A percentile compares a stretch with the other conserved stretches of the same genome.
Evolutionary conservation across 2,113 vertebrate genomes (phyloP).

Genomic region (Protomyctophum bolini): DNA sequence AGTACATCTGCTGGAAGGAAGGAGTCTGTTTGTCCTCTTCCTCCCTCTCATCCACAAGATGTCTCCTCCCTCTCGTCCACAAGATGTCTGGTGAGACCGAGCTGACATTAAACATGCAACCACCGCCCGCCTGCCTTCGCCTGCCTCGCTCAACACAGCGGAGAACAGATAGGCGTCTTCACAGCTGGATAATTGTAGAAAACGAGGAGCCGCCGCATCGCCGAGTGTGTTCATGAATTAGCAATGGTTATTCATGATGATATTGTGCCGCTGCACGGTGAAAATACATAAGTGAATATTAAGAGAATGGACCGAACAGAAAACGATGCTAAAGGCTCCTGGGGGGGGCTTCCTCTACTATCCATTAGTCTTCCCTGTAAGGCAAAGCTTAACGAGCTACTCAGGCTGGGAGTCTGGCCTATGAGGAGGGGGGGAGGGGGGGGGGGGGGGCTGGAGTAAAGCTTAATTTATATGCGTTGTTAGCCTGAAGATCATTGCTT

Average conservation of each 20-base stretch:
- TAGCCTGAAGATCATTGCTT: too few relatives aligned
- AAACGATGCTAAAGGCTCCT: conserved; percentile 73
- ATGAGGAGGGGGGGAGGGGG: conserved; percentile 42
- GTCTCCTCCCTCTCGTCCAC: conserved; percentile 17
- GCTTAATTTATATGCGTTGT: too few relatives aligned
- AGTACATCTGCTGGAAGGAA: too few relatives aligned
- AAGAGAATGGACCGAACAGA: conserved; percentile 71
- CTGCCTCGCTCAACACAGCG: too few relatives aligned
- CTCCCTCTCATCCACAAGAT: conserved; percentile 10
- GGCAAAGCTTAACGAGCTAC: conserved; percentile 75
- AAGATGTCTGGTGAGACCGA: conserved; percentile 14
- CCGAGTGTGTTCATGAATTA: conserved; percentile 77
- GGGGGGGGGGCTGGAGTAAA: too few relatives aligned
- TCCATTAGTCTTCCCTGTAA: conserved; percentile 76
- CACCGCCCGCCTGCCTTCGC: conserved; percentile 30
- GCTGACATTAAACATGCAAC: conserved; percentile 70
- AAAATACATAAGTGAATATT: conserved; percentile 79
- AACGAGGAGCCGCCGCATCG: conserved; percentile 62
- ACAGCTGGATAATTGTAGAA: conserved; percentile 60
- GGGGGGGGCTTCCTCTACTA: conserved; percentile 69
- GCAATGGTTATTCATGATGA: conserved; percentile 73
- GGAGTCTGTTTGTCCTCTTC: too few relatives aligned
- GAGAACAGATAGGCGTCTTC: conserved; percentile 54
- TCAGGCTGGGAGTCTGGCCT: conserved; percentile 61
- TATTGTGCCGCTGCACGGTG: conserved; percentile 69